A percentile compares a stretch with the other conserved stretches of the same genome.
Conservation (phyloP, 2,797 vertebrate species). For the Natrix natrix region DNA sequence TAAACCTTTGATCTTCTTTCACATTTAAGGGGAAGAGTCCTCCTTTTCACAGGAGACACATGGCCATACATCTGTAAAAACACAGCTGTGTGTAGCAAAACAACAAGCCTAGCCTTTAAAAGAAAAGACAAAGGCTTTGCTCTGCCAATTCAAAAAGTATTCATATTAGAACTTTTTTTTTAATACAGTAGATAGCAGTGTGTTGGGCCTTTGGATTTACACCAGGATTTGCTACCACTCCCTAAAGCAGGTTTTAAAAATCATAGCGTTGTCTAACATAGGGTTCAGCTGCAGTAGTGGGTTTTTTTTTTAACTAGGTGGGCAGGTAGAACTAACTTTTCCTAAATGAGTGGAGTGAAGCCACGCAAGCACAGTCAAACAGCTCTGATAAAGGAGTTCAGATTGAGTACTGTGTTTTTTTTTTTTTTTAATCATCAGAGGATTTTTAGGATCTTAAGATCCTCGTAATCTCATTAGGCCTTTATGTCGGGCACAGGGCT, state of each 20-base stretch:
- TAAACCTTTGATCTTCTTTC: constrained; percentile 93
- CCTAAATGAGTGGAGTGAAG: constrained; percentile 5
- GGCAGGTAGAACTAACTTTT: constrained; percentile 5
- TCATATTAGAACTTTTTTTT: constrained; percentile 55
- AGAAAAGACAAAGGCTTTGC: constrained; percentile 75
- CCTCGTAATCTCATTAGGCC: background rate
- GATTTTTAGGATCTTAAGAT: background rate
- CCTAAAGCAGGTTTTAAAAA: constrained; percentile 48
- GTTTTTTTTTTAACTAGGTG: background rate
- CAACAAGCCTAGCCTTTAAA: constrained; percentile 69
- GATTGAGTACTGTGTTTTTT: background rate
- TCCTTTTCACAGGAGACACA: constrained; percentile 82
- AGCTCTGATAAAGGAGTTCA: constrained; percentile 26
- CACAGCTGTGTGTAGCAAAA: constrained; percentile 90
- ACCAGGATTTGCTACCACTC: constrained; percentile 57
- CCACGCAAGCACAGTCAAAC: constrained; percentile 18
- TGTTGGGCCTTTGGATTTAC: constrained; percentile 63
- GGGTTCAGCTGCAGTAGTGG: constrained; percentile 51
- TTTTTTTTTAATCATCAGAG: background rate
- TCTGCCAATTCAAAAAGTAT: constrained; percentile 69
- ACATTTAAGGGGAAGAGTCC: constrained; percentile 82
- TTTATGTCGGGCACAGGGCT: background rate
- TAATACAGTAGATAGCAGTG: constrained; percentile 58
- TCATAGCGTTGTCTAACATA: constrained; percentile 41
- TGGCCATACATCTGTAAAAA: constrained; percentile 98